Evolutionary conservation across 2,113 vertebrate species (phyloP).

Genomic region (Thinocorus orbignyianus): DNA sequence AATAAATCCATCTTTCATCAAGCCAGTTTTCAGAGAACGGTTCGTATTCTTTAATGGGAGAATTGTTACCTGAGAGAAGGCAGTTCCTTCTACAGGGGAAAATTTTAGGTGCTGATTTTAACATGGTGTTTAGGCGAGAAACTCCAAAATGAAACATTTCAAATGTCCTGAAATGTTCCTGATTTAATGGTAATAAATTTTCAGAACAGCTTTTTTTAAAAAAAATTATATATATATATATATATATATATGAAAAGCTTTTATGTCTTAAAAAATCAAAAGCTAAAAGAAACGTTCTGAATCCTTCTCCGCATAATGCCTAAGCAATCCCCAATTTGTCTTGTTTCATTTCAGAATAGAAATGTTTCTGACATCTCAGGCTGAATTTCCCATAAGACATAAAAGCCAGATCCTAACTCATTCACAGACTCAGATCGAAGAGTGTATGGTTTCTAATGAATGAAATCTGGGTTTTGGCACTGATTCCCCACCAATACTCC

Average conservation of each 20-base stretch:
- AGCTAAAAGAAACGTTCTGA: not conserved
- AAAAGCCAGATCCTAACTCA: not conserved
- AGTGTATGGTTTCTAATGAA: conserved; percentile 15
- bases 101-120: not conserved
- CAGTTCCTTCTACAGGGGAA: not conserved
- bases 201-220: too few species aligned
- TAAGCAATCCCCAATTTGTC: not conserved
- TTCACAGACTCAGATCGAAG: not conserved
- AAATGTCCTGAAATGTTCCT: not conserved
- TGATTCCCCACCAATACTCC: not conserved
- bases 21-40: not conserved
- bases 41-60: not conserved
- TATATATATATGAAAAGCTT: too few species aligned
- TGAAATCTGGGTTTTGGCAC: conserved; percentile 43
- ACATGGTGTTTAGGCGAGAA: not conserved
- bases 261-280: not conserved
- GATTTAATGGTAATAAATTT: not conserved
- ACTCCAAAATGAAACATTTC: not conserved
- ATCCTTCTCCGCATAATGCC: not conserved
- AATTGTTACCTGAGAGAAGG: not conserved
- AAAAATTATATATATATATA: too few species aligned
- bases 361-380: conserved; percentile 7
- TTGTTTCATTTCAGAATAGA: not conserved
- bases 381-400: not conserved
- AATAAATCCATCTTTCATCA: not conserved